These are phyloP conservation scores for Chironex yamaguchii DNA, from an alignment of 30 jellyfish, hydroid and myxozoan genomes.

Conservation along the genomic window DNA sequence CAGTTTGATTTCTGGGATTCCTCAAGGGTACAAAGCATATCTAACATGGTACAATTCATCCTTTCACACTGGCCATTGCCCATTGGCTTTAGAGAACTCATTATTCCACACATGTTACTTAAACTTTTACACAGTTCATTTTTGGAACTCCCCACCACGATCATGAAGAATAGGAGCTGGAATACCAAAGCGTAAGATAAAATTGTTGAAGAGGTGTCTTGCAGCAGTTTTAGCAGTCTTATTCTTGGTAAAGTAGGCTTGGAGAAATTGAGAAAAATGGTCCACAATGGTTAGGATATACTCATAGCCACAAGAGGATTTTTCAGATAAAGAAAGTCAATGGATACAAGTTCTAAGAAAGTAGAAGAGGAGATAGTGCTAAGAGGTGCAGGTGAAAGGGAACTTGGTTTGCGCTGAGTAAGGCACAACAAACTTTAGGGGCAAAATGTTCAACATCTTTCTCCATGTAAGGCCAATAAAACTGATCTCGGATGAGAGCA, in stretches of 20 bases:
- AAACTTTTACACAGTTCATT: conserved; percentile 2
- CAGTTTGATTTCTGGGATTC: conserved; percentile 32
- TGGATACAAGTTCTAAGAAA: too few species aligned
- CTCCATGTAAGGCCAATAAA: conserved; percentile 67
- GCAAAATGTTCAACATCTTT: conserved; percentile 36
- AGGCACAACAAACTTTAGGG: conserved; percentile 30
- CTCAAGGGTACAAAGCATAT: conserved; percentile 35
- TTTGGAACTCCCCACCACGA: conserved; percentile 27
- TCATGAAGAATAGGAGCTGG: conserved; percentile 30
- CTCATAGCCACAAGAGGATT: conserved; percentile 59
- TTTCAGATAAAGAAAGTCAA: too few species aligned
- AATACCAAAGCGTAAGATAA: conserved; percentile 14
- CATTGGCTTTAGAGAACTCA: conserved; percentile 42
- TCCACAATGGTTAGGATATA: conserved; percentile 68
- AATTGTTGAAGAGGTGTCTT: conserved; percentile 21
- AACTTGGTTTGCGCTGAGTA: conserved; percentile 19
- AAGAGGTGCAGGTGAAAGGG: conserved; percentile 24
- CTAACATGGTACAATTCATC: conserved; percentile 9
- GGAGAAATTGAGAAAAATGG: conserved; percentile 51
- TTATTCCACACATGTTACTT: background rate
- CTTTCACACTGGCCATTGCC: conserved; percentile 51
- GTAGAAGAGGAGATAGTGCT: conserved; percentile 34
- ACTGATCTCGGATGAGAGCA: conserved; percentile 53
- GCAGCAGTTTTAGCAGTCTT: conserved; percentile 61
- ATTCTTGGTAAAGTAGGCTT: conserved; percentile 52